Conservation (phyloP, 2,113 vertebrate genomes). For the Epinephelus moara region DNA sequence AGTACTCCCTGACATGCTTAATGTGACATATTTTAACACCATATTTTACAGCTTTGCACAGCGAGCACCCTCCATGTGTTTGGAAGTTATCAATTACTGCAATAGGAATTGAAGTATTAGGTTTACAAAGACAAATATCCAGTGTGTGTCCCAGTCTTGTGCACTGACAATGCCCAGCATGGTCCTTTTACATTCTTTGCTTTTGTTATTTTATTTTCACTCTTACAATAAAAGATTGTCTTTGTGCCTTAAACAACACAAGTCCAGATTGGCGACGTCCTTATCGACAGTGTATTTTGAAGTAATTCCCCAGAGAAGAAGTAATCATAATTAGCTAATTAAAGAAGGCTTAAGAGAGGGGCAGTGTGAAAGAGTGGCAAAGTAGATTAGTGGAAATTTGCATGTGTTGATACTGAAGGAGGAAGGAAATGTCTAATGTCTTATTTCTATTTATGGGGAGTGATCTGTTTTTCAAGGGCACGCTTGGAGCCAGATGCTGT, state of each 20-base stretch:
- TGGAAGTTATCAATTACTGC: slow-evolving; percentile 11
- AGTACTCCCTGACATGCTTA: background rate
- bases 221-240: slow-evolving; percentile 16
- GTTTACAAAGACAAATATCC: background rate
- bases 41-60: slow-evolving; percentile 1
- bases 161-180: background rate
- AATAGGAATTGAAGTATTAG: background rate
- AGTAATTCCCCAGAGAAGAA: slow-evolving; percentile 49
- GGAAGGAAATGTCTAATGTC: slow-evolving; percentile 52
- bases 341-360: slow-evolving; percentile 63
- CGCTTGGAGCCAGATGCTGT: slow-evolving; percentile 33
- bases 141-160: background rate
- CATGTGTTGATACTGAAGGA: slow-evolving; percentile 58
- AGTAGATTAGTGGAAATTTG: slow-evolving; percentile 65
- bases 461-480: slow-evolving; percentile 57
- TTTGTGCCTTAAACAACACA: slow-evolving; percentile 43
- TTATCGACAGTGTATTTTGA: slow-evolving; percentile 26
- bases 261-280: slow-evolving; percentile 38
- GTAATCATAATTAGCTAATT: slow-evolving; percentile 70
- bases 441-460: slow-evolving; percentile 59
- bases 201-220: slow-evolving; percentile 18
- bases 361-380: slow-evolving; percentile 48
- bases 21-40: background rate
- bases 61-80: too few relatives aligned
- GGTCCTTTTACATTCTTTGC: background rate